phyloP scores from a whole-genome alignment of 2,113 vertebrate species.

The Sclerurus mexicanus region DNA sequence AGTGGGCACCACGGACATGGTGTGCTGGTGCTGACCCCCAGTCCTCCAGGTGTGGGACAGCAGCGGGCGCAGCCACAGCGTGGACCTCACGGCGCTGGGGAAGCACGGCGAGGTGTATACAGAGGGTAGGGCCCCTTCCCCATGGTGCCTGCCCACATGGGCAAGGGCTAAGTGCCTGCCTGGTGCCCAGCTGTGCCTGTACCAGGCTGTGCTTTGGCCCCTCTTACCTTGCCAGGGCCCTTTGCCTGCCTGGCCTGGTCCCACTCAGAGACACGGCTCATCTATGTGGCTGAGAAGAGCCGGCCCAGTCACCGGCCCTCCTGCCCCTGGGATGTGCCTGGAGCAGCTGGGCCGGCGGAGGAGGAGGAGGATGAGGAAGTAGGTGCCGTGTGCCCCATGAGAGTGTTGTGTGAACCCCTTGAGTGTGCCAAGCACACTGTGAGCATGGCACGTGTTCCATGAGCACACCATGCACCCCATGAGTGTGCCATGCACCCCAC shows the following conservation, averaged over 20 bases:
- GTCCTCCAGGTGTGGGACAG: conserved; percentile 86
- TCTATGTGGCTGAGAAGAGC: conserved; percentile 93
- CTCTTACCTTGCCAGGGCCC: conserved; percentile 75
- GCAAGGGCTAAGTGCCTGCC: background rate
- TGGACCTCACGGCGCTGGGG: conserved; percentile 87
- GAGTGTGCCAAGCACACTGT: too few relatives aligned
- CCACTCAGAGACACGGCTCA: conserved; percentile 85
- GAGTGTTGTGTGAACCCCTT: background rate
- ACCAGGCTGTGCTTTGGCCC: background rate
- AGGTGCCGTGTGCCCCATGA: background rate
- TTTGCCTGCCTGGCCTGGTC: conserved; percentile 96
- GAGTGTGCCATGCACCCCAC: rapidly evolving
- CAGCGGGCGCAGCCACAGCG: conserved; percentile 82
- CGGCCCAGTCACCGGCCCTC: conserved; percentile 81
- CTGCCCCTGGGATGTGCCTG: conserved; percentile 60
- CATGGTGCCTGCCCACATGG: rapidly evolving
- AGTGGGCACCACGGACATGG: rapidly evolving
- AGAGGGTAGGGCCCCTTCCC: conserved; percentile 76
- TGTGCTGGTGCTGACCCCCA: rapidly evolving
- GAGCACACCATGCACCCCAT: rapidly evolving
- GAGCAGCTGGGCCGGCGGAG: rapidly evolving
- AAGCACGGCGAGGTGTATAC: conserved; percentile 92
- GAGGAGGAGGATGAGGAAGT: background rate
- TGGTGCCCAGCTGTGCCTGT: background rate
- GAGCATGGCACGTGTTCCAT: background rate